Evolutionary conservation across 2,113 vertebrate genomes (phyloP).

Genomic region (Astur gentilis): DNA sequence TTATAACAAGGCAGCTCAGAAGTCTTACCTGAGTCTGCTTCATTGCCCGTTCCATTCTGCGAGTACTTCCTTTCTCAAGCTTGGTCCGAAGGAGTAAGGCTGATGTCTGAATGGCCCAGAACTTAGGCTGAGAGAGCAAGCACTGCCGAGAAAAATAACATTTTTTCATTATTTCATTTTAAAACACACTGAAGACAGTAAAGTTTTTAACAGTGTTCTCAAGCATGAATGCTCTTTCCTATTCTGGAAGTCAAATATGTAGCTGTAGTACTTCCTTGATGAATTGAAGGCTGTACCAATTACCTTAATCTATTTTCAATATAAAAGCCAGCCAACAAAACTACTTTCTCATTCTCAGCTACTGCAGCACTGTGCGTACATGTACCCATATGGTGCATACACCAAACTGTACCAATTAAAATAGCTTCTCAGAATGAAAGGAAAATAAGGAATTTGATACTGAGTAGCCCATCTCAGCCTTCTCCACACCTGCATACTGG

Average conservation of each 20-base stretch:
- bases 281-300: not conserved
- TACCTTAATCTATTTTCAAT: not conserved
- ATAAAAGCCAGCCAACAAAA: not conserved
- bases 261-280: not conserved
- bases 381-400: accelerated
- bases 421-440: not conserved
- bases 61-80: conserved; percentile 83
- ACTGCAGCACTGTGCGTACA: not conserved
- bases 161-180: not conserved
- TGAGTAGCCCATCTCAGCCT: not conserved
- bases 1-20: not conserved
- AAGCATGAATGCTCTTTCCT: not conserved
- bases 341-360: not conserved
- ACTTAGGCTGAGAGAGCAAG: conserved; percentile 90
- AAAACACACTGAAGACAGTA: not conserved
- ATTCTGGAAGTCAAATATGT: not conserved
- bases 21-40: conserved; percentile 89
- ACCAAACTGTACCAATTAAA: not conserved
- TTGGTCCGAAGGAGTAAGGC: conserved; percentile 88
- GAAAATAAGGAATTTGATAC: not conserved
- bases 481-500: not conserved
- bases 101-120: conserved; percentile 91
- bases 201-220: not conserved
- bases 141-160: conserved; percentile 71
- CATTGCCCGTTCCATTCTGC: conserved; percentile 91